A percentile compares a stretch with the other conserved stretches of the same genome.
phyloP scores from a whole-genome alignment of 2,888 invertebrate genomes.

The Glyphotaelius pellucidus region DNA sequence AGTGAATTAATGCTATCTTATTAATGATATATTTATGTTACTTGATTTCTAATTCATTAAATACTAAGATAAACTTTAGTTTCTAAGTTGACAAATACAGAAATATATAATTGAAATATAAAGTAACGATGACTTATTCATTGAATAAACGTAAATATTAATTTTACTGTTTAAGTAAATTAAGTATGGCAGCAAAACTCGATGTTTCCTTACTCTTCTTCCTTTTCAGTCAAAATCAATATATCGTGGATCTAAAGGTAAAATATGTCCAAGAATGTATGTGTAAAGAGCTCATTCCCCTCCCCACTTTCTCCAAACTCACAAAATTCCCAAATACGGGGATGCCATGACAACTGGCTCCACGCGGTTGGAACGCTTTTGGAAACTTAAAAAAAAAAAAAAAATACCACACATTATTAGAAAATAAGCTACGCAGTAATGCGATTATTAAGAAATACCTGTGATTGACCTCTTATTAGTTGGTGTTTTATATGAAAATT shows the following conservation, averaged over 20 bases:
- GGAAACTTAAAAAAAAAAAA: too few species aligned
- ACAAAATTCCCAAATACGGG: neutral
- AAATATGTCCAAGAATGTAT: too few species aligned
- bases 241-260: too few species aligned
- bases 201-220: slow-evolving; percentile 66
- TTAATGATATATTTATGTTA: slow-evolving; percentile 54
- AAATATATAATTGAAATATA: slow-evolving; percentile 61
- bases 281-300: too few species aligned
- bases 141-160: slow-evolving; percentile 65
- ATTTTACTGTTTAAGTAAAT: slow-evolving; percentile 67
- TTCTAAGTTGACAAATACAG: slow-evolving; percentile 48
- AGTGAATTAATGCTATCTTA: slow-evolving; percentile 17
- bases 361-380: neutral
- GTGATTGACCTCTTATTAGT: too few species aligned
- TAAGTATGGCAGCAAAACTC: slow-evolving; percentile 69
- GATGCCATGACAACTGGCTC: neutral
- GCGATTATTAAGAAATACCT: too few species aligned
- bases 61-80: slow-evolving; percentile 27
- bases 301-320: neutral
- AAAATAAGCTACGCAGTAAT: too few species aligned
- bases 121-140: slow-evolving; percentile 62
- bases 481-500: too few species aligned
- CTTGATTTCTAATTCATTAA: slow-evolving; percentile 48
- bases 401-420: too few species aligned
- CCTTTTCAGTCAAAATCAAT: slow-evolving; percentile 11